phyloP scores from a whole-genome alignment of 2,797 vertebrate species.

The Cephalopachus bancanus region DNA sequence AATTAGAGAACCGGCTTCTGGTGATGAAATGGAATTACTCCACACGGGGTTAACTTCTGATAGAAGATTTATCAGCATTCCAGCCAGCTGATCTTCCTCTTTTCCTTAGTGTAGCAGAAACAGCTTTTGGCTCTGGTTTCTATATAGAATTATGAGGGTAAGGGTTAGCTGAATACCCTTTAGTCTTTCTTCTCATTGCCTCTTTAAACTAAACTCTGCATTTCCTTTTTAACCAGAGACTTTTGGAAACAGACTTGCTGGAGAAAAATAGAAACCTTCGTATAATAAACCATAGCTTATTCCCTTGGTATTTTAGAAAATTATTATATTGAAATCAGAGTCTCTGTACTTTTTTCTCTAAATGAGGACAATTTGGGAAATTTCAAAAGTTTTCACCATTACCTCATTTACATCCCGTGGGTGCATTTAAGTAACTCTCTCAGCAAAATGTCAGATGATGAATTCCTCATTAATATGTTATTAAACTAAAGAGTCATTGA shows the following conservation, averaged over 20 bases:
- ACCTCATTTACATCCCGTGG: conserved; percentile 60
- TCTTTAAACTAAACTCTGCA: neutral
- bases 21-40: neutral
- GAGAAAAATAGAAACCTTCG: neutral
- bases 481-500: conserved; percentile 49
- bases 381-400: conserved; percentile 53
- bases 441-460: conserved; percentile 63
- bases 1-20: neutral
- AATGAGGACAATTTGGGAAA: neutral
- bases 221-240: conserved; percentile 5
- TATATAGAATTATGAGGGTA: neutral
- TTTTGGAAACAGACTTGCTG: neutral
- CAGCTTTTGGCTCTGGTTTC: neutral
- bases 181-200: neutral
- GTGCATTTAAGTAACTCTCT: conserved; percentile 58
- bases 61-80: neutral
- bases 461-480: conserved; percentile 50
- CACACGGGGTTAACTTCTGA: neutral
- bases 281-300: neutral
- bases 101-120: neutral
- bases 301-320: conserved; percentile 3
- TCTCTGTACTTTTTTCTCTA: conserved; percentile 17
- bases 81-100: neutral
- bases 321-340: neutral
- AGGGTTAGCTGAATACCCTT: neutral